These are phyloP conservation scores for Drosophila maculinotata DNA, from an alignment of 2,888 invertebrate species.

Conservation along the genomic window DNA sequence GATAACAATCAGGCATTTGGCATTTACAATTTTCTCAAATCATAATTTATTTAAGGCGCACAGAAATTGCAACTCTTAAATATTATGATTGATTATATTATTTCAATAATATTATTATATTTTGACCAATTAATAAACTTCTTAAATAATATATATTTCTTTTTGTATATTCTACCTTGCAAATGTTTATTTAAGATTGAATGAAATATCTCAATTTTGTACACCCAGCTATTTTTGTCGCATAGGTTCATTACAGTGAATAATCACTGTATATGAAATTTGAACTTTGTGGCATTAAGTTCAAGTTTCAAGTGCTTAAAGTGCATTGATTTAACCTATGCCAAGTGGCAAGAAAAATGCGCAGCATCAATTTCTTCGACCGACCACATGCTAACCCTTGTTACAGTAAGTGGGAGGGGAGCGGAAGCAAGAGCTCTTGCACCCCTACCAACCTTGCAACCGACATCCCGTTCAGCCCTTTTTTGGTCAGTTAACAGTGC, in stretches of 20 bases:
- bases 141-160: too few species aligned
- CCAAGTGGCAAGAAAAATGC: conserved; percentile 48
- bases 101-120: too few species aligned
- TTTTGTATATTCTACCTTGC: too few species aligned
- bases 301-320: conserved; percentile 27
- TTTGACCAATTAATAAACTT: too few species aligned
- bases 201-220: too few species aligned
- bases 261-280: background rate
- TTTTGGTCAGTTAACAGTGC: conserved; percentile 65
- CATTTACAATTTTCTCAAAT: too few species aligned
- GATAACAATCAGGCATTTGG: too few species aligned
- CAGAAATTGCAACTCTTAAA: too few species aligned
- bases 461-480: background rate
- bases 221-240: too few species aligned
- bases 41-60: too few species aligned
- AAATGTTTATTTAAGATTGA: too few species aligned
- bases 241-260: background rate
- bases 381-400: conserved; percentile 49
- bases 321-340: conserved; percentile 29
- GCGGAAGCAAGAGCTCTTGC: background rate
- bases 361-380: conserved; percentile 58
- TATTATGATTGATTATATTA: too few species aligned
- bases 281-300: conserved; percentile 2
- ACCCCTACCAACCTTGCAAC: background rate
- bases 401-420: background rate